Evolutionary conservation across 2,113 vertebrate genomes (phyloP).

Genomic region (Melanerpes formicivorus): DNA sequence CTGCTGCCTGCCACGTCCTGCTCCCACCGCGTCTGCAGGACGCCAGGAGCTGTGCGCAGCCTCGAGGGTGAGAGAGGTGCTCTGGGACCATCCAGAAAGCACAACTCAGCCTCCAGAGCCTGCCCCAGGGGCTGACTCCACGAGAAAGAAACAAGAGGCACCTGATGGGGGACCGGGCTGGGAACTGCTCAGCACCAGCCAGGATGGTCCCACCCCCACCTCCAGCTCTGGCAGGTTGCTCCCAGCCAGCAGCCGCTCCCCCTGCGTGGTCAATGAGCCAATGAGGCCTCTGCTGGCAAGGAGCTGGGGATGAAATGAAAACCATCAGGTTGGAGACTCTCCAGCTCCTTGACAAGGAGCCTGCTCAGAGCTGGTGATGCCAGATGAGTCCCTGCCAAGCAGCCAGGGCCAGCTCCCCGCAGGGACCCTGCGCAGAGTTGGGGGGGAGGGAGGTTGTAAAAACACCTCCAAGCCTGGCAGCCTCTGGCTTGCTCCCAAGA

Average conservation of each 20-base stretch:
- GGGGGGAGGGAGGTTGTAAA: not conserved
- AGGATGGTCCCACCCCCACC: not conserved
- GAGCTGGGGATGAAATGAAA: constrained; percentile 20
- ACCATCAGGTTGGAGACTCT: constrained; percentile 21
- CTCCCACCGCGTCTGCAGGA: accelerated
- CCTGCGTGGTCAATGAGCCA: not conserved
- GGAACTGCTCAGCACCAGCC: not conserved
- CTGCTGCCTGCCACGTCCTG: accelerated
- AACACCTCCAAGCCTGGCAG: not conserved
- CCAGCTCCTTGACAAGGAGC: constrained; percentile 36
- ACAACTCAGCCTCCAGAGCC: not conserved
- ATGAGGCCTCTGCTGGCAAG: not conserved
- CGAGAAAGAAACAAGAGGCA: not conserved
- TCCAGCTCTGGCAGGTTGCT: not conserved
- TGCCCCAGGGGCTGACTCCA: accelerated
- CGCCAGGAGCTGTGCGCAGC: accelerated
- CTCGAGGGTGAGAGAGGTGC: accelerated
- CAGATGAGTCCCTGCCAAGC: constrained; percentile 24
- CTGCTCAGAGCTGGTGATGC: not conserved
- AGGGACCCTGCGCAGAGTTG: not conserved
- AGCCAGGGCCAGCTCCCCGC: not conserved
- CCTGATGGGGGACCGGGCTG: not conserved
- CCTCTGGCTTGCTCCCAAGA: not conserved
- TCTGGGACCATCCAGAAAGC: not conserved
- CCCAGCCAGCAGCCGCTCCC: not conserved